Evolutionary conservation across 2,888 invertebrate species (phyloP).

Genomic region (Darwinula stevensoni): DNA sequence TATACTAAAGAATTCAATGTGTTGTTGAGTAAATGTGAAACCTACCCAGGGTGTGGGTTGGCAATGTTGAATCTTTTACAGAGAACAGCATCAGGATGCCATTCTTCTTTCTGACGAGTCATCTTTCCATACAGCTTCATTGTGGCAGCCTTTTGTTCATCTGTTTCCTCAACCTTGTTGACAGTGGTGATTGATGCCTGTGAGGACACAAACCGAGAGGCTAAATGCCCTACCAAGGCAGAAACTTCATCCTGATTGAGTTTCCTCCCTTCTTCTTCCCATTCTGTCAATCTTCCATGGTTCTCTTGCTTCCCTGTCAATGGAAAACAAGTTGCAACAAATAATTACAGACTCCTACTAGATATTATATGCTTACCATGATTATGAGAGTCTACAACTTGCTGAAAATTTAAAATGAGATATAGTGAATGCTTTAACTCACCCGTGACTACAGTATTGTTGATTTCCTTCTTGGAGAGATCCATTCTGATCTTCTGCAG

Average conservation of each 20-base stretch:
- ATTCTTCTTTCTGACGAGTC: slow-evolving; percentile 32
- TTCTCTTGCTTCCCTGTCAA: no score
- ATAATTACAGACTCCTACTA: no score
- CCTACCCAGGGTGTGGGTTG: slow-evolving; percentile 38
- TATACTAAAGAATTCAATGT: no score
- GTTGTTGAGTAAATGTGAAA: no score
- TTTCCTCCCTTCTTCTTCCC: slow-evolving; percentile 10
- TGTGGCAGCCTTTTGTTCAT: slow-evolving; percentile 30
- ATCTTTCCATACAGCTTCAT: slow-evolving; percentile 44
- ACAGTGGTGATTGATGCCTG: slow-evolving; percentile 1
- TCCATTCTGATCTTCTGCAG: no score
- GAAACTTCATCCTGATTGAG: slow-evolving; percentile 22
- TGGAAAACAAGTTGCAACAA: no score
- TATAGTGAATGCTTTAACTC: no score
- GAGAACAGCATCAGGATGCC: slow-evolving; percentile 54
- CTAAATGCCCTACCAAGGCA: slow-evolving; percentile 15
- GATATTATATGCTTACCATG: no score
- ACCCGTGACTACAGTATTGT: no score
- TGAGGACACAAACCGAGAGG: not conserved
- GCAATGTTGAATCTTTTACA: slow-evolving; percentile 84
- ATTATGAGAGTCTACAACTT: no score
- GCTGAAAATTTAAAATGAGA: no score
- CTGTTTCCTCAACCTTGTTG: slow-evolving; percentile 3
- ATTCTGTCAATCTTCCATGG: slow-evolving; percentile 12
- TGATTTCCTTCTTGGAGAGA: no score